Conservation (phyloP, 2,113 vertebrate species). For the Eulacestoma nigropectus region DNA sequence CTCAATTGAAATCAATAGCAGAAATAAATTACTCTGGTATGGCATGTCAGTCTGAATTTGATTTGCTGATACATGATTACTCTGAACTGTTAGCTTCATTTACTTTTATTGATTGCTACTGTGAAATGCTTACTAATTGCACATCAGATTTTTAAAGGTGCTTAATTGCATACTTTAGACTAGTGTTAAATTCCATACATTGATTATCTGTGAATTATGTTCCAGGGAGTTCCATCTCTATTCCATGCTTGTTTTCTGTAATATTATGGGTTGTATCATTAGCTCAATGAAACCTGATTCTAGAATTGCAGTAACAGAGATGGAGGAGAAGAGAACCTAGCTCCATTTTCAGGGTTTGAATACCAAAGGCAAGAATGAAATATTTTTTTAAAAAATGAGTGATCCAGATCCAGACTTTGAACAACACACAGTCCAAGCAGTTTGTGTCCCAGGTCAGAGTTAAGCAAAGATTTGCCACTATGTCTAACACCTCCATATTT, state of each 20-base stretch:
- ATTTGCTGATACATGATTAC: conserved; percentile 31
- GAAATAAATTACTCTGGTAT: conserved; percentile 23
- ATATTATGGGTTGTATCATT: neutral
- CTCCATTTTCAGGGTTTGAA: neutral
- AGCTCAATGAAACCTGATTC: neutral
- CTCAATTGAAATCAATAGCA: conserved; percentile 8
- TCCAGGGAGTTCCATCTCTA: neutral
- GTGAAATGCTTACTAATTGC: conserved; percentile 46
- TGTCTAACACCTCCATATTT: neutral
- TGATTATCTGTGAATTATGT: neutral
- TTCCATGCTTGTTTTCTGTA: neutral
- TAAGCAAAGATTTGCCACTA: neutral
- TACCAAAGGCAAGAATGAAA: neutral
- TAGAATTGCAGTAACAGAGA: neutral
- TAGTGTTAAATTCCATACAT: neutral
- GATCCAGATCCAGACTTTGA: neutral
- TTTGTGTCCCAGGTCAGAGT: neutral
- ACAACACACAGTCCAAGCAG: neutral
- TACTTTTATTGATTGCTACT: conserved; percentile 40
- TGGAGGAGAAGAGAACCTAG: neutral
- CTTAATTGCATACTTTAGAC: conserved; percentile 8
- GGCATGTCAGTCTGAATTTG: conserved; percentile 19
- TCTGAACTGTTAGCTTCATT: conserved; percentile 28
- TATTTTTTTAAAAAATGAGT: neutral
- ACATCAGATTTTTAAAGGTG: conserved; percentile 41